phyloP scores from a whole-genome alignment of 2,797 vertebrate species.

The Acipenser transmontanus region DNA sequence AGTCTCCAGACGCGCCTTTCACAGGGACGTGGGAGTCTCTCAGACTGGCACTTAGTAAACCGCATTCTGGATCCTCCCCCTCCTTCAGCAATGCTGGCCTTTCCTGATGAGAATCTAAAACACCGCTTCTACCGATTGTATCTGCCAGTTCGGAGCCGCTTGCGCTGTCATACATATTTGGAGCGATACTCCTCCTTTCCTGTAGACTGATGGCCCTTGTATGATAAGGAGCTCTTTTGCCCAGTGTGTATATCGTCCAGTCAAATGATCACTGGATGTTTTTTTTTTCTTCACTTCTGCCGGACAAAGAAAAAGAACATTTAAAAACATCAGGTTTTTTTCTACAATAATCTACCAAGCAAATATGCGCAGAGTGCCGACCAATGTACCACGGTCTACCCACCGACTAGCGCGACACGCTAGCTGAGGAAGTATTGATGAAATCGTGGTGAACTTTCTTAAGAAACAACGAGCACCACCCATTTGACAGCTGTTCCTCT shows the following conservation, averaged over 20 bases:
- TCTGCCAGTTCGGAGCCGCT: conserved; percentile 15
- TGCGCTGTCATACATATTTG: conserved; percentile 37
- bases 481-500: conserved; percentile 11
- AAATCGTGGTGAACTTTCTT: not conserved
- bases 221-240: conserved; percentile 3
- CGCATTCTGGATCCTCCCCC: conserved; percentile 17
- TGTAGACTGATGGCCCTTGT: conserved; percentile 34
- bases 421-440: no score
- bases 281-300: not conserved
- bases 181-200: conserved; percentile 25
- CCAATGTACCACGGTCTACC: no score
- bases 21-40: conserved; percentile 24
- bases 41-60: conserved; percentile 24
- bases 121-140: conserved; percentile 18
- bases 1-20: conserved; percentile 19
- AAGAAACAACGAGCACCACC: conserved; percentile 15
- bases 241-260: not conserved
- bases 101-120: conserved; percentile 7
- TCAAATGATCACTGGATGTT: no score
- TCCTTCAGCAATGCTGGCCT: conserved; percentile 14
- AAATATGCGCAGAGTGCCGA: no score
- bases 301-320: conserved; percentile 10
- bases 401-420: no score
- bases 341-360: no score
- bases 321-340: not conserved